Percentiles rank a stretch among this genome's conserved stretches.
phyloP scores from a whole-genome alignment of 2,113 vertebrate species.

The Cariama cristata region DNA sequence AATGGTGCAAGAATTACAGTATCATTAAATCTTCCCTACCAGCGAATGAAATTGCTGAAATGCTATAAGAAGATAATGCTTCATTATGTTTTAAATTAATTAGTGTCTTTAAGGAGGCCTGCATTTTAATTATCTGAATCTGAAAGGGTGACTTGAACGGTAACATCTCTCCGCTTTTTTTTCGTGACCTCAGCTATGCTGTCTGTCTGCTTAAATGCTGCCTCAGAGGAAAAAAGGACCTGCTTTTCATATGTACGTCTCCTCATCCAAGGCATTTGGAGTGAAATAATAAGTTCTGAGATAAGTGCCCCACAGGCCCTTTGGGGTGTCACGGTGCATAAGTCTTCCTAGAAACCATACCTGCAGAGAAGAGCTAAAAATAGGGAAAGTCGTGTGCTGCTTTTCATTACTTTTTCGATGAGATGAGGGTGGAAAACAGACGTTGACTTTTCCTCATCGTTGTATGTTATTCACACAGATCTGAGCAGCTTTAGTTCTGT shows the following conservation, averaged over 20 bases:
- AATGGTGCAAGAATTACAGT: too few relatives aligned
- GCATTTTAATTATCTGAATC: background rate
- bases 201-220: background rate
- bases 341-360: background rate
- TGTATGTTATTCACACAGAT: background rate
- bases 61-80: background rate
- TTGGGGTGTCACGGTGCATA: background rate
- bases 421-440: background rate
- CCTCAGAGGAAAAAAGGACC: background rate
- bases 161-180: background rate
- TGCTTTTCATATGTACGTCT: background rate
- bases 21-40: background rate
- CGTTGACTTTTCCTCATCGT: background rate
- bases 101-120: background rate
- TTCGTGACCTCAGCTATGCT: background rate
- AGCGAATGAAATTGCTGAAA: background rate
- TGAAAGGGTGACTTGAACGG: background rate
- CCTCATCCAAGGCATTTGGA: background rate
- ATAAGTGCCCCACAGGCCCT: background rate
- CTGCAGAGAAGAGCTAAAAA: slow-evolving; percentile 21
- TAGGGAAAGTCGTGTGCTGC: background rate
- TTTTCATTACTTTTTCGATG: background rate
- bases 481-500: background rate
- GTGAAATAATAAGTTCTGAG: background rate
- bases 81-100: background rate